A percentile compares a stretch with the other conserved stretches of the same genome.
Conservation (phyloP, 2,888 invertebrate genomes). For the Tipula unca region DNA sequence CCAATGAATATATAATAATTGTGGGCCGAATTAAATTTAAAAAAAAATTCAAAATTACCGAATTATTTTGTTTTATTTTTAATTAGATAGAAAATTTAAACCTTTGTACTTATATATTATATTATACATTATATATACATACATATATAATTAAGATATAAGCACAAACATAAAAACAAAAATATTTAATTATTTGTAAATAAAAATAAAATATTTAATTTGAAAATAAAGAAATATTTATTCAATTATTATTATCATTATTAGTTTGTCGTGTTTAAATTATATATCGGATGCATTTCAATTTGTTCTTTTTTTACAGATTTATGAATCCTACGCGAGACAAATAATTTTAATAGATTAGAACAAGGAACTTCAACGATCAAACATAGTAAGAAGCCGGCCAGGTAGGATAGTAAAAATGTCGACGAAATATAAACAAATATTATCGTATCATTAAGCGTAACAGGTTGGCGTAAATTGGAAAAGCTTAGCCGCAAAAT, state of each 20-base stretch:
- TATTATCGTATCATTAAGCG: background rate
- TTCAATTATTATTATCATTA: background rate
- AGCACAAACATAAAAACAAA: background rate
- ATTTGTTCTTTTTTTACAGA: background rate
- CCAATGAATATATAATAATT: background rate
- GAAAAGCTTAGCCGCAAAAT: constrained; percentile 18
- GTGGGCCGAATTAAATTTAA: background rate
- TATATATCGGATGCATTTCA: background rate
- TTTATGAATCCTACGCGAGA: background rate
- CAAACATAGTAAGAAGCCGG: constrained; percentile 16
- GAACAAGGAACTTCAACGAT: constrained; percentile 17
- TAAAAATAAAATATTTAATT: background rate
- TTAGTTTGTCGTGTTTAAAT: background rate
- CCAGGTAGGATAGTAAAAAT: constrained; percentile 16
- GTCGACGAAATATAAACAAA: background rate
- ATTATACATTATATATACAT: background rate
- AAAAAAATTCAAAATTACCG: background rate
- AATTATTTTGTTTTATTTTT: background rate
- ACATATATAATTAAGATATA: background rate
- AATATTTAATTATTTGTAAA: background rate
- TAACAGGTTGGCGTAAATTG: constrained; percentile 19
- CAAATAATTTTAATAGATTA: background rate
- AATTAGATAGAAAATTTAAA: constrained; percentile 14
- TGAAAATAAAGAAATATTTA: constrained; percentile 1
- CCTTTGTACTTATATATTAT: constrained; percentile 1